phyloP scores from a whole-genome alignment of 2,888 invertebrate species.

The Theretra japonica region DNA sequence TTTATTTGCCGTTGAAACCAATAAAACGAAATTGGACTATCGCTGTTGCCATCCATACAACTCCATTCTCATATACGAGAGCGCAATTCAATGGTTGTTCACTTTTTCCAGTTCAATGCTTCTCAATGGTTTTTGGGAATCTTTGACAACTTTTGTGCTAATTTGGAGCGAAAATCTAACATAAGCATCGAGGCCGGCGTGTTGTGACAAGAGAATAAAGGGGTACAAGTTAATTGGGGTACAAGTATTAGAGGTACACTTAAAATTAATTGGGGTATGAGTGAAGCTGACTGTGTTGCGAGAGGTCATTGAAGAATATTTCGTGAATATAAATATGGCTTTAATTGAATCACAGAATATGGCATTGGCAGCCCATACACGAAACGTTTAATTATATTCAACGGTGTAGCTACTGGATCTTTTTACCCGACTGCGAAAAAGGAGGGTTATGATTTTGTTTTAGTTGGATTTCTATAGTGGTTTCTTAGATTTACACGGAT shows the following conservation, averaged over 20 bases:
- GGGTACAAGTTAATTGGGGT: neutral
- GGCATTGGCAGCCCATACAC: no score
- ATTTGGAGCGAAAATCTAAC: neutral
- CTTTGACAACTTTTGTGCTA: neutral
- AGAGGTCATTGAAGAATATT: no score
- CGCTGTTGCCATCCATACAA: neutral
- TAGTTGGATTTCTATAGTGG: no score
- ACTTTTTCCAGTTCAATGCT: neutral
- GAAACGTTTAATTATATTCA: no score
- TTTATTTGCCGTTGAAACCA: constrained; percentile 26
- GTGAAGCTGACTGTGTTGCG: no score
- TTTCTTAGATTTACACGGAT: no score
- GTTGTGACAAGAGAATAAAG: neutral
- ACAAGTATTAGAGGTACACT: neutral
- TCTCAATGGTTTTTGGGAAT: neutral
- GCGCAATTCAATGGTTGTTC: neutral
- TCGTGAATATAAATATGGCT: no score
- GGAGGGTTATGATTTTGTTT: no score
- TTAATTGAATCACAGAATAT: no score
- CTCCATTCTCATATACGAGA: constrained; percentile 5
- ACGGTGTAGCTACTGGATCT: no score
- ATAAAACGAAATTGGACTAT: constrained; percentile 19
- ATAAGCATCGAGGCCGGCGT: neutral
- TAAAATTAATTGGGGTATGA: no score
- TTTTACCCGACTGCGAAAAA: no score